These are phyloP conservation scores for Columba livia DNA, from an alignment of 2,113 vertebrate species.

Conservation along the genomic window DNA sequence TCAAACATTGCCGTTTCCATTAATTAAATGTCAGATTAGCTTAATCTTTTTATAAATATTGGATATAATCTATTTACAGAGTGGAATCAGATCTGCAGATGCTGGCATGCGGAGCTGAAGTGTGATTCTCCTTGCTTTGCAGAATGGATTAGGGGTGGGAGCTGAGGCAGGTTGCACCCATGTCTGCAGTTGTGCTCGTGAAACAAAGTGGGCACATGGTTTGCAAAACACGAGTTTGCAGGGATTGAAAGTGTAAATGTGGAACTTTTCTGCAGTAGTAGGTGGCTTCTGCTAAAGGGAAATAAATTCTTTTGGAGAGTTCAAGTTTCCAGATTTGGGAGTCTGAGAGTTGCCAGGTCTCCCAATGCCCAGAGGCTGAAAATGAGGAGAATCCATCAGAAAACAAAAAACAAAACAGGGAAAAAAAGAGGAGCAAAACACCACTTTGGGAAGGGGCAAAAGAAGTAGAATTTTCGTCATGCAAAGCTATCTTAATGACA, in stretches of 20 bases:
- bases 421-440: neutral
- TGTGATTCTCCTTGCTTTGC: neutral
- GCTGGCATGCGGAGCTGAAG: neutral
- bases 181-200: neutral
- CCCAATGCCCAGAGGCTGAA: neutral
- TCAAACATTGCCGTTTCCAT: slow-evolving; percentile 52
- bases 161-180: neutral
- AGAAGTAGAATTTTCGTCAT: neutral
- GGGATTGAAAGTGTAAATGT: neutral
- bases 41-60: slow-evolving; percentile 71
- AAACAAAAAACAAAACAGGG: neutral
- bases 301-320: neutral
- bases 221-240: accelerated
- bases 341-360: neutral
- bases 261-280: neutral
- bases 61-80: slow-evolving; percentile 52
- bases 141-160: neutral
- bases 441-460: neutral
- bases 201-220: neutral
- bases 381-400: neutral
- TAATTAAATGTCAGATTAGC: slow-evolving; percentile 69
- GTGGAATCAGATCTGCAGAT: slow-evolving; percentile 3
- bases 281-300: neutral
- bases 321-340: neutral
- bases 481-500: neutral